Evolutionary conservation across 2,888 invertebrate genomes (phyloP), one percentile per base, ranked within the genome.

Genomic region (Polydrusus pterygomalis): DNA sequence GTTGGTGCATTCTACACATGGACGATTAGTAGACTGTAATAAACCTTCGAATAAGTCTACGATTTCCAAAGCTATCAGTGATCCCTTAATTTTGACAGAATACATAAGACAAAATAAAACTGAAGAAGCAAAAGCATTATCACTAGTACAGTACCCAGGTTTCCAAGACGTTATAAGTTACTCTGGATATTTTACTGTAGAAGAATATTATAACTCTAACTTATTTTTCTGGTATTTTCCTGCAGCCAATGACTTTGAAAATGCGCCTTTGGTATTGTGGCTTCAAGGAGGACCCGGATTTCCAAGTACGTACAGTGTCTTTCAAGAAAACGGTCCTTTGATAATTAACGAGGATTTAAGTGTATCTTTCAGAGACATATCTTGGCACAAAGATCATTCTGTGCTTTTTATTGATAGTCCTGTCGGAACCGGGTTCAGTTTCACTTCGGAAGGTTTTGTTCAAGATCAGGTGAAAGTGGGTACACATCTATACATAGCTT

Each of bases 361-460:
- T 63, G 77, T 87, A 75, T 87, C 81, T 85, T 86, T 90, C 74
- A 90, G 95, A 47, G 90, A 93, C 81, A 93, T 92, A 80, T 71
- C 94, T 10, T 98, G 97, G 97, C 93, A 92, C 71, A 88, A 90
- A 49, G 92, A 91, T 11, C 95, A 95, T 85, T 93, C 94, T 79
- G 87, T 97, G 47, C 90, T 98, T 67, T 98, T 95, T 85, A 94
- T 98, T 70, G 97, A 98, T 86, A 97, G 96, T 86, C 97, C 97
- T 0, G 97, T 96, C 0, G 81, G 82, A 6, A 94, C 96, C 1
- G 97, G 97, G 0, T 98, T 94, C 85, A 97, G 97, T 87, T 97
- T 96, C 83, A 96, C 97, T 0, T 91, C 92, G 1, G 90, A 87
- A 68, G 30, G 15, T 0, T 60, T 58, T 18, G 87, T 69, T 96